Evolutionary conservation across 2,113 vertebrate species (phyloP).

Genomic region (Pholis gunnellus): DNA sequence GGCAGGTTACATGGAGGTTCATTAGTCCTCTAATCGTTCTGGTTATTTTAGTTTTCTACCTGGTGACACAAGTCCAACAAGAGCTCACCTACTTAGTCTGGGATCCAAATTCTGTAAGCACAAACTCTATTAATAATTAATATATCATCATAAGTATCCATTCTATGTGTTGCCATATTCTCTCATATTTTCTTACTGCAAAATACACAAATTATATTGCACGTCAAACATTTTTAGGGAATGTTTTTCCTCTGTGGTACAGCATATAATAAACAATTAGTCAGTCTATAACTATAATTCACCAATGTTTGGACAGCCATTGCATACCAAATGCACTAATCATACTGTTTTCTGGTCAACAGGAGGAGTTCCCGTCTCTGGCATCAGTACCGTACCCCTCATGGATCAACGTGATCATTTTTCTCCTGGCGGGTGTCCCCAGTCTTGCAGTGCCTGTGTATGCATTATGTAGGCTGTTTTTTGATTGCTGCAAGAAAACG

Average conservation of each 20-base stretch:
- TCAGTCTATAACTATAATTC: not conserved
- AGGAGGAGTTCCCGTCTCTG: constrained; percentile 88
- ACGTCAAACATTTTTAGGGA: not conserved
- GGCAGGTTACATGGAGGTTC: constrained; percentile 90
- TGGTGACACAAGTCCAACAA: constrained; percentile 86
- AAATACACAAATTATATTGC: not conserved
- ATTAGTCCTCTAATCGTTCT: constrained; percentile 92
- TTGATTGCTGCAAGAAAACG: constrained; percentile 58
- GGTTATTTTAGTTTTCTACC: constrained; percentile 91
- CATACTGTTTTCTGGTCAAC: constrained; percentile 30
- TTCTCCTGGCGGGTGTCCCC: constrained; percentile 89
- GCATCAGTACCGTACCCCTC: constrained; percentile 78
- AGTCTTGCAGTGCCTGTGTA: constrained; percentile 86
- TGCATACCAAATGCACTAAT: not conserved
- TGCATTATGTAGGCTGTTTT: constrained; percentile 83
- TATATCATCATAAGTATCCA: not conserved
- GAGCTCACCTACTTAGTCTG: constrained; percentile 87
- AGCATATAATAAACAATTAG: not conserved
- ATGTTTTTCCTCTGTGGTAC: not conserved
- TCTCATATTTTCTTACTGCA: not conserved
- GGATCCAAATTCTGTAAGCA: constrained; percentile 89
- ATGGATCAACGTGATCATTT: constrained; percentile 88
- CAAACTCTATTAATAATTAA: not conserved
- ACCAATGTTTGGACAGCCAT: not conserved
- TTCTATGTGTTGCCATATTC: not conserved